Percentiles rank a stretch among this genome's conserved stretches.
Evolutionary conservation across 2,797 vertebrate species (phyloP).

Genomic region (Picus viridis): DNA sequence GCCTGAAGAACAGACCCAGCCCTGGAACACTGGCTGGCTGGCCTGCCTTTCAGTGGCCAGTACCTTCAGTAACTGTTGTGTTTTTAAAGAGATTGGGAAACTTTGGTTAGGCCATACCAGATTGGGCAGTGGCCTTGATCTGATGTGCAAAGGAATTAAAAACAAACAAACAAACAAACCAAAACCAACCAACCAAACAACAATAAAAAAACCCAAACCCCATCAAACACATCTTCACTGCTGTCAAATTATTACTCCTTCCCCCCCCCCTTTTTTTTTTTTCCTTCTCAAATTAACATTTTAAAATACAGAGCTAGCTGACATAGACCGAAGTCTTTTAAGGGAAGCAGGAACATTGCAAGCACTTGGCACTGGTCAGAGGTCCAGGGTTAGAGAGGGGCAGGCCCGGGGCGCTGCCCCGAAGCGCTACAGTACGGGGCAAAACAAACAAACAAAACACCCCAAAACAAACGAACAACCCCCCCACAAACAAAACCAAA

Average conservation of each 20-base stretch:
- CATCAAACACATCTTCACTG: no score
- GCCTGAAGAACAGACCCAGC: not conserved
- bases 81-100: not conserved
- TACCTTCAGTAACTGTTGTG: not conserved
- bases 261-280: no score
- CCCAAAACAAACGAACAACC: no score
- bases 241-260: no score
- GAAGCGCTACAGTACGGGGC: accelerated
- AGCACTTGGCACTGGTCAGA: accelerated
- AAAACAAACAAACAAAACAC: no score
- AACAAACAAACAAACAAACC: no score
- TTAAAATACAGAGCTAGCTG: not conserved
- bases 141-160: no score
- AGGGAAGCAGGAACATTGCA: accelerated
- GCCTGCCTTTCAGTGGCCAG: accelerated
- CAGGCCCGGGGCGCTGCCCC: not conserved
- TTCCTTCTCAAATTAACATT: not conserved
- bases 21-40: accelerated
- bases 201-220: no score
- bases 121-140: accelerated
- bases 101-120: accelerated
- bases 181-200: no score
- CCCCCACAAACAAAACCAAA: no score
- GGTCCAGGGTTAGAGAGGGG: accelerated
- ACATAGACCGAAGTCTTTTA: accelerated